Base-by-base conservation (phyloP, 2,888 invertebrate genomes). In the Phrixothrix hirtus region DNA sequence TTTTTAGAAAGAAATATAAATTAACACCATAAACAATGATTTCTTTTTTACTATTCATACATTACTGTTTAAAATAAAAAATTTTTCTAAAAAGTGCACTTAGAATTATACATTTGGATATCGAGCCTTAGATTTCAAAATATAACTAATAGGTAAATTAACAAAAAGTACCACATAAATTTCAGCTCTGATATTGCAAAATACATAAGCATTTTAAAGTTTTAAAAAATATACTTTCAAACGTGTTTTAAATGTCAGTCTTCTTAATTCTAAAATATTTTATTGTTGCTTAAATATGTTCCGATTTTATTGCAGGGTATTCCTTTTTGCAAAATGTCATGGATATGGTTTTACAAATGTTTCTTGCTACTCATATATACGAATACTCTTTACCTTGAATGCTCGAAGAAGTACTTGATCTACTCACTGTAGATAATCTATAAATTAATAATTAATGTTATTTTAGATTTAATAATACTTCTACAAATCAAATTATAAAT, bases 351-450 rank as follows among this genome's bases (percentile, higher is more conserved):
- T 70, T 71, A 69, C 75, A 75, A 71, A 75, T 70, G 50, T 70
- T 72, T 51, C 64, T 70, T 69, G 74, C 73, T 63, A 75, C 75
- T 75, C 75, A 75, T 67, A 75, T 72, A 63, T 73, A 75, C 65
- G 74, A 72, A 12, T 68, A 67, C 34, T 72, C 72, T 61, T 71
- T 73, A 10, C 67, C 68, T 32, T 69, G 45, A 48, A 62, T 68
- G 59, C 69, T 72, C 12, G 61, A 60, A 10, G 65, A 64, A 30
- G 71, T 71, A 48, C 71, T 73, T 6, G 74, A 74, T 11, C 73
- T 65, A 55, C 71, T 73, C 3, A 69, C 60, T 31, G 55, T 66
- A 29, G 70, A 68, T 42, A 64, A 60, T 55, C 68, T 69, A 39
- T 30, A 30, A 37, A 16, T 27, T 17, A 13, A n/a, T n/a, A n/a